A percentile compares a stretch with the other conserved stretches of the same genome.
Conservation (phyloP, 2,113 vertebrate species). For the Onychostoma macrolepis region DNA sequence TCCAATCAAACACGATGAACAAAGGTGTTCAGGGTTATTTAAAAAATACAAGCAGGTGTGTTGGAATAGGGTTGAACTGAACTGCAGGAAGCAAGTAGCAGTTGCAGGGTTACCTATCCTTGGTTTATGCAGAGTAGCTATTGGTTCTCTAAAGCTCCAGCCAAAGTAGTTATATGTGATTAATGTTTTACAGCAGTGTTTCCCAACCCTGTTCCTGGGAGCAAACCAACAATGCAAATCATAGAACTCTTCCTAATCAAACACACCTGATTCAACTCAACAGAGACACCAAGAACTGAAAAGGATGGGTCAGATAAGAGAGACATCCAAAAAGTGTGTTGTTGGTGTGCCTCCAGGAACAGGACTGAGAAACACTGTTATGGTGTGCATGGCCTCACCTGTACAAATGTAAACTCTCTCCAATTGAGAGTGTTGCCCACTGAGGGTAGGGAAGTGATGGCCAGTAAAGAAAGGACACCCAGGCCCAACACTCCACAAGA, state of each 20-base stretch:
- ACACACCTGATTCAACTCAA: not conserved
- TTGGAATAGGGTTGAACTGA: not conserved
- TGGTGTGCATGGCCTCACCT: constrained; percentile 76
- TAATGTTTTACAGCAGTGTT: not conserved
- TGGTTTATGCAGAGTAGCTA: not conserved
- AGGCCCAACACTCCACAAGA: constrained; percentile 91
- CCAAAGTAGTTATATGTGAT: not conserved
- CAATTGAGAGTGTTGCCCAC: constrained; percentile 90
- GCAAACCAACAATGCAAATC: not conserved
- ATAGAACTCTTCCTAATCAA: not conserved
- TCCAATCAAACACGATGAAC: not conserved
- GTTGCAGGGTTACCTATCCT: not conserved
- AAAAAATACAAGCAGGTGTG: not conserved
- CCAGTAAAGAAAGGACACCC: constrained; percentile 88
- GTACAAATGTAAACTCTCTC: constrained; percentile 95
- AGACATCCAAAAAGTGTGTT: not conserved
- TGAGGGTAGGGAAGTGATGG: constrained; percentile 91
- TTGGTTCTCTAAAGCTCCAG: not conserved
- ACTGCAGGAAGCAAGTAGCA: not conserved
- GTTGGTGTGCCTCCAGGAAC: not conserved
- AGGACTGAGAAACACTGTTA: not conserved
- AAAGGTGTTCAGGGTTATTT: not conserved
- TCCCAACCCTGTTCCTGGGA: not conserved
- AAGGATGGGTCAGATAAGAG: not conserved
- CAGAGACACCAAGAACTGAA: not conserved